phyloP scores from a whole-genome alignment of 2,797 vertebrate genomes.

The Sparidentex hasta region DNA sequence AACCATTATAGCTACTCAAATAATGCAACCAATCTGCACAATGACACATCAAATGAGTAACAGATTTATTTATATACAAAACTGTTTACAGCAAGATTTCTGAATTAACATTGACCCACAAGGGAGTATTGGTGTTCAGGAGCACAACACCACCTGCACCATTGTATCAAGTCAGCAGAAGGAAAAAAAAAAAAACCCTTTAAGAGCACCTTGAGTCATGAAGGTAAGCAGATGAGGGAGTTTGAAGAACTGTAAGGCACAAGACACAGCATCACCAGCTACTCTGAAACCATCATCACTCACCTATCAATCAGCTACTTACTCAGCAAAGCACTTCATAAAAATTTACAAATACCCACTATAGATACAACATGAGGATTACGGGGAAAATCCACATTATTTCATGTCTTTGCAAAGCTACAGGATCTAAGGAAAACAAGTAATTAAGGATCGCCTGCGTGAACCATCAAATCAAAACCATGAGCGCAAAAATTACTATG shows the following conservation, averaged over 20 bases:
- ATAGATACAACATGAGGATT: conserved; percentile 55
- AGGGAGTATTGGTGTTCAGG: conserved; percentile 65
- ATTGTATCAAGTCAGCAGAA: conserved; percentile 76
- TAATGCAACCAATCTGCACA: conserved; percentile 16
- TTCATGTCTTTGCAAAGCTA: conserved; percentile 59
- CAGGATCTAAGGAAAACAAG: conserved; percentile 42
- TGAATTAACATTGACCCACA: conserved; percentile 77
- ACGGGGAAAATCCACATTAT: conserved; percentile 34
- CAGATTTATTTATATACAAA: conserved; percentile 88
- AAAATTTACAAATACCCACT: conserved; percentile 63
- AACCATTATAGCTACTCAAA: not conserved
- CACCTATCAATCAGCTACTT: conserved; percentile 65
- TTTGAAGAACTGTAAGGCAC: conserved; percentile 83
- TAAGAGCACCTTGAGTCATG: conserved; percentile 81
- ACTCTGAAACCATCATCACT: conserved; percentile 68
- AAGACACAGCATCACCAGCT: conserved; percentile 85
- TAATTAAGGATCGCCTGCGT: conserved; percentile 36
- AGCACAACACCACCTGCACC: conserved; percentile 69
- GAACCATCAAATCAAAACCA: conserved; percentile 59
- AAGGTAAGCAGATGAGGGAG: conserved; percentile 70
- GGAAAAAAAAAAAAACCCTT: conserved; percentile 40
- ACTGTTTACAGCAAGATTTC: conserved; percentile 88
- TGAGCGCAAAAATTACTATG: conserved; percentile 44
- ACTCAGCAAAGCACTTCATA: conserved; percentile 73
- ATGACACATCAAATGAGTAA: conserved; percentile 77